Evolutionary conservation across 1,140 invertebrate species (phyloP).

Genomic region (Sarcophaga peregrina): DNA sequence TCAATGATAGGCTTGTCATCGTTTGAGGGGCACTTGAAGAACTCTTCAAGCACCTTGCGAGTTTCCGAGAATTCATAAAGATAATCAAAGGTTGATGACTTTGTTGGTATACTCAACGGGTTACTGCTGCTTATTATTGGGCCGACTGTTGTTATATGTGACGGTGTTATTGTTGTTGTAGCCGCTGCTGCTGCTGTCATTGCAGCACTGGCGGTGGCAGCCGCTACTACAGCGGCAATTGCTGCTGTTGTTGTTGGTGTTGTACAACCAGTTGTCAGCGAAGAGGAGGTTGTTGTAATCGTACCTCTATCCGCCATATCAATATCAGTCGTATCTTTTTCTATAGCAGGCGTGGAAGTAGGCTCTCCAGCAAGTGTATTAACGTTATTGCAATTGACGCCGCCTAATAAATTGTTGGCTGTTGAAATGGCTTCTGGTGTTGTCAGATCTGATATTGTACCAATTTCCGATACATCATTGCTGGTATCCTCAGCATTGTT

Average conservation of each 20-base stretch:
- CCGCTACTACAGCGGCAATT: slow-evolving; percentile 24
- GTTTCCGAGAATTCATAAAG: slow-evolving; percentile 92
- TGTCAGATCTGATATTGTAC: slow-evolving; percentile 64
- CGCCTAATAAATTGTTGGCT: slow-evolving; percentile 21
- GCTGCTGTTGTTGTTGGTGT: slow-evolving; percentile 30
- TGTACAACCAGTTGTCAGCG: not conserved
- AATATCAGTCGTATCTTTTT: not conserved
- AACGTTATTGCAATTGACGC: not conserved
- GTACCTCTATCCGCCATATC: not conserved
- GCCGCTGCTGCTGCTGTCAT: slow-evolving; percentile 43
- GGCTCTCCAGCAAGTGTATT: not conserved
- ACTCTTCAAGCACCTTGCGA: slow-evolving; percentile 90
- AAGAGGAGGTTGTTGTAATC: not conserved
- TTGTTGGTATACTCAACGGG: slow-evolving; percentile 66
- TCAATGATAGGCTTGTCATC: slow-evolving; percentile 69
- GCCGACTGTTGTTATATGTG: not conserved
- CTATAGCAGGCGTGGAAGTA: not conserved
- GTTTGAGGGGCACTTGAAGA: slow-evolving; percentile 83
- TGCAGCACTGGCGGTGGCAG: slow-evolving; percentile 45
- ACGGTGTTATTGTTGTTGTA: slow-evolving; percentile 40
- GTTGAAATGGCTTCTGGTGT: slow-evolving; percentile 53
- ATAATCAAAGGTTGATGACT: slow-evolving; percentile 81
- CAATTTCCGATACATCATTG: slow-evolving; percentile 65
- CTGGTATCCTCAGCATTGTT: slow-evolving; percentile 65
- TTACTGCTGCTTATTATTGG: slow-evolving; percentile 25